phyloP scores from a whole-genome alignment of 1,140 invertebrate species.

The Pantala flavescens region DNA sequence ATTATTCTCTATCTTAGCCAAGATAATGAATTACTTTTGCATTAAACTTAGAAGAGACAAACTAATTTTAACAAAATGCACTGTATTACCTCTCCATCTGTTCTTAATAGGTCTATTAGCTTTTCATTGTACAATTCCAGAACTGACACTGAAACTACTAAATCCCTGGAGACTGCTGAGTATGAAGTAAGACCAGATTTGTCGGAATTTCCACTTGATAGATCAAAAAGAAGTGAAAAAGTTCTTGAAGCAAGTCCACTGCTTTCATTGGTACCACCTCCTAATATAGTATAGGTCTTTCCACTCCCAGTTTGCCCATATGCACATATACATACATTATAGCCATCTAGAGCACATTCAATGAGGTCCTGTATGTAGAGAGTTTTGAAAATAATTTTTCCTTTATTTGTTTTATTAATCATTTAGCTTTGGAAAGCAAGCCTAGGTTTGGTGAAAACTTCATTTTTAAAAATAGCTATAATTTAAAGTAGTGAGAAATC shows the following conservation, averaged over 20 bases:
- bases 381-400: not conserved
- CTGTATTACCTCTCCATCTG: conserved; percentile 14
- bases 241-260: conserved; percentile 29
- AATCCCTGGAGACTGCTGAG: not conserved
- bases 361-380: conserved; percentile 31
- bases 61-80: too few species aligned
- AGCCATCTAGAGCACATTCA: conserved; percentile 49
- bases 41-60: too few species aligned
- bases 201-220: conserved; percentile 22
- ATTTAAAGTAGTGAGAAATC: too few species aligned
- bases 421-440: too few species aligned
- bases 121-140: conserved; percentile 30
- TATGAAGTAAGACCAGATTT: conserved; percentile 20
- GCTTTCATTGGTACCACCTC: conserved; percentile 22
- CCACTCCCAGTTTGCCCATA: conserved; percentile 55
- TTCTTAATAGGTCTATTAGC: conserved; percentile 28
- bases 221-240: conserved; percentile 26
- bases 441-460: too few species aligned
- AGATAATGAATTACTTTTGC: too few species aligned
- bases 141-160: conserved; percentile 26
- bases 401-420: too few species aligned
- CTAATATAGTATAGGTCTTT: conserved; percentile 41
- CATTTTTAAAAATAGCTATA: too few species aligned
- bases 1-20: too few species aligned
- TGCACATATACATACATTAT: conserved; percentile 56